phyloP scores from a whole-genome alignment of 2,888 invertebrate species.

The Himalopsyche japonica region DNA sequence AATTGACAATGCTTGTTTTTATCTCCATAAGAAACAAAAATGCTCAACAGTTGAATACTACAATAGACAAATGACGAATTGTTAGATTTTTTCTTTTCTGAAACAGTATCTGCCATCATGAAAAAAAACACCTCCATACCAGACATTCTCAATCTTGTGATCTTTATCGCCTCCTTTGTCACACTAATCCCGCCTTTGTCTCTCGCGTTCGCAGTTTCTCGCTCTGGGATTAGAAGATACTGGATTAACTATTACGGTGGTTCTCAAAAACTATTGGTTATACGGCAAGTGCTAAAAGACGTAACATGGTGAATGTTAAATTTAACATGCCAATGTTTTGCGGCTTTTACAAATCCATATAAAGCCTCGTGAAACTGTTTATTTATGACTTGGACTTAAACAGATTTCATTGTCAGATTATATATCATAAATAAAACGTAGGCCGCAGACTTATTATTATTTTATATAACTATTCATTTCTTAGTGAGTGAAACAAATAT shows the following conservation, averaged over 20 bases:
- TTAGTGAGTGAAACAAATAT: too few relatives aligned
- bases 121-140: background rate
- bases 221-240: background rate
- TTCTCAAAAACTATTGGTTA: background rate
- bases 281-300: background rate
- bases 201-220: background rate
- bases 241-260: background rate
- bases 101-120: background rate
- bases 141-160: background rate
- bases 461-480: too few relatives aligned
- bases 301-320: background rate
- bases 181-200: background rate
- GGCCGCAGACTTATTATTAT: too few relatives aligned
- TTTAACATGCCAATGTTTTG: background rate
- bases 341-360: too few relatives aligned
- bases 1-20: too few relatives aligned
- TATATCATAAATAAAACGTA: too few relatives aligned
- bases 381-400: too few relatives aligned
- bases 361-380: too few relatives aligned
- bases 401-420: too few relatives aligned
- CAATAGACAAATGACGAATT: background rate
- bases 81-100: background rate
- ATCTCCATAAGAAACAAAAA: too few relatives aligned
- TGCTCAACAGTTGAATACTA: background rate
- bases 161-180: background rate